Evolutionary conservation across 2,797 vertebrate genomes (phyloP), one percentile per base, ranked within the genome.

Genomic region (Poecilia picta): DNA sequence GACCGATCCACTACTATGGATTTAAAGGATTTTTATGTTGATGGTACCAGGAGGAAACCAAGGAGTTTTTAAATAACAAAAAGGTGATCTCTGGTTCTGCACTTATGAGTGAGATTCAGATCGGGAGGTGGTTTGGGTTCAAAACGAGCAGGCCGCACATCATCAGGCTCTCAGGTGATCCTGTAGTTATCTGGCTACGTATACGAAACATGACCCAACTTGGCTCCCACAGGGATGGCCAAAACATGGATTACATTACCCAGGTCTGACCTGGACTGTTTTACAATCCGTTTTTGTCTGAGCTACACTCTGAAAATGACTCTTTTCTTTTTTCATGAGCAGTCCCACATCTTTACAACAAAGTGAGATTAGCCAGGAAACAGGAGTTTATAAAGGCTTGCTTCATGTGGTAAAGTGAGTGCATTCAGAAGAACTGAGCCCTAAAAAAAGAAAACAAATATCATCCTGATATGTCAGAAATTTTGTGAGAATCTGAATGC

Each of bases 131-230:
- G 72, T 55, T 83, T 33, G 78, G 74, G 80, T 87, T 70, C 3
- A 51, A 53, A 82, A 79, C 73, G 46, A 80, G 79, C 62, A 81
- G 76, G 76, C 81, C 78, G 87, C 72, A 88, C 79, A 80, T 85
- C 80, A 78, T 73, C 68, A 41, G 80, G 88, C 85, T 72, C 55
- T 72, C 77, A 76, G 53, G 45, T 74, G 73, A 79, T 71, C 77
- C 82, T 51, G 68, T 80, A 68, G 83, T 89, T 72, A 55, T 72
- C 36, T 64, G 46, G 81, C 64, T 41, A 70, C 20, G 49, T 55
- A 75, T 16, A 77, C 39, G 59, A 74, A 51, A 74, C 43, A 59
- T 77, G 81, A 83, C 76, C 79, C 62, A 78, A 59, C 73, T 78
- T 36, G 47, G 57, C 70, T 83, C 75, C 82, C 71, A 81, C 45